Conservation (phyloP, 2,797 vertebrate species). For the Phalloptychus januarius region DNA sequence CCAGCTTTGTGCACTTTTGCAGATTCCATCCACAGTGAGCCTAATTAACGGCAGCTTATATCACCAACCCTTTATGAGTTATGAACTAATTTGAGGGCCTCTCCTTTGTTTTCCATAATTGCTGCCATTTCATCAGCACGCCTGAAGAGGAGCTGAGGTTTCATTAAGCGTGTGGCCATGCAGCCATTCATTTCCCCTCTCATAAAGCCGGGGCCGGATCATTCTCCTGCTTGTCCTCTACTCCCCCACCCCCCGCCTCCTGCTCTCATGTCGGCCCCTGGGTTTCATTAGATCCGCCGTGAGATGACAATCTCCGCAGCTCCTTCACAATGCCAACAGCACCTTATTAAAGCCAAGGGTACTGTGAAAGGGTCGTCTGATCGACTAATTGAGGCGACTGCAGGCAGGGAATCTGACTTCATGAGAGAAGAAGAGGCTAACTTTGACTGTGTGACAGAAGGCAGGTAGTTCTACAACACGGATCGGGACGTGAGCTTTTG, state of each 20-base stretch:
- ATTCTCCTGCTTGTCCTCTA: slow-evolving; percentile 1
- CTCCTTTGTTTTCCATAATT: slow-evolving; percentile 61
- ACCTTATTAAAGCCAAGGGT: slow-evolving; percentile 50
- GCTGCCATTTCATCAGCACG: slow-evolving; percentile 53
- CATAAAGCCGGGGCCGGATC: slow-evolving; percentile 53
- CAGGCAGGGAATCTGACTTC: background rate
- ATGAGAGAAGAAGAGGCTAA: background rate
- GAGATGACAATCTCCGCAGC: slow-evolving; percentile 56
- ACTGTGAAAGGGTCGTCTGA: slow-evolving; percentile 20
- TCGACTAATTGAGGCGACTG: background rate
- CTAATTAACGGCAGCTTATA: slow-evolving; percentile 49
- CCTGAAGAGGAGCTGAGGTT: slow-evolving; percentile 52
- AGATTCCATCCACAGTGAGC: slow-evolving; percentile 21
- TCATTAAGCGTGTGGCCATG: slow-evolving; percentile 56
- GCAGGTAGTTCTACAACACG: background rate
- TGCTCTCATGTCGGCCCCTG: slow-evolving; percentile 44
- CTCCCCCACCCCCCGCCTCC: background rate
- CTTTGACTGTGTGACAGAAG: background rate
- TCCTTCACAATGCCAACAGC: slow-evolving; percentile 27
- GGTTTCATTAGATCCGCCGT: slow-evolving; percentile 63
- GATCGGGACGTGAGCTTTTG: background rate
- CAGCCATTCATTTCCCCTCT: slow-evolving; percentile 56
- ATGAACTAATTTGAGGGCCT: slow-evolving; percentile 49
- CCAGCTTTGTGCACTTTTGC: background rate
- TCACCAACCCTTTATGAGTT: slow-evolving; percentile 49